Evolutionary conservation across 2,888 invertebrate genomes (phyloP), one percentile per base, ranked within the genome.

Genomic region (Panopea generosa): DNA sequence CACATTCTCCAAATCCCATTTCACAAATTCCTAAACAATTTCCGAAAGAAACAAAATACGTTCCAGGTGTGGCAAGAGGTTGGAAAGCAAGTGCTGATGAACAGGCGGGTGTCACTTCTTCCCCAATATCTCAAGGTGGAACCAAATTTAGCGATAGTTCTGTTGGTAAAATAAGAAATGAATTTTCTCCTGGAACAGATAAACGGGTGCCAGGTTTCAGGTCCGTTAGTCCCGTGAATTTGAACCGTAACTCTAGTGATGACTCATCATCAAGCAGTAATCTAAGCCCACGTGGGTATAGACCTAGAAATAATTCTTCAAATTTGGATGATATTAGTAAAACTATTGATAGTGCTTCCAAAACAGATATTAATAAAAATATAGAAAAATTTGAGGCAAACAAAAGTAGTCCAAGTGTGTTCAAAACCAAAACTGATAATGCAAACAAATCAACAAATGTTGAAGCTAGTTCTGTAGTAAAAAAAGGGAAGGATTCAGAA

Each of bases 351-450:
- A 45, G 45, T 4, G 53, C 63, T 18, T 65, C 18, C 22, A 73
- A 73, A 53, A 78, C 78, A 40, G 78, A 78, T 67, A 66, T 74
- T 29, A 78, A 78, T 62, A 59, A 78, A 61, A 78, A 78, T 47
- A 56, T 78, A 4, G 56, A 40, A 50, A 78, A 78, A 56, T 70
- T 70, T 52, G 45, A 45, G 16, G 56, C 20, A 16, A 45, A 45
- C 45, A 45, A 27, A 47, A 22, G 1, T 16, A 22, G 40, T 22
- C 18, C 18, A 57, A 20, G 40, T 22, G 40, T 24, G 27, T 55
- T 29, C 55, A n/a, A 27, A 27, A 29, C n/a, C n/a, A n/a, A 22
- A 22, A 22, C 3, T 6, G 20, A 16, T 45, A 3, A 45, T 9
- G 20, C 20, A 45, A n/a, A 45, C 16, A 9, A n/a, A n/a, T n/a